phyloP scores from a whole-genome alignment of 53 echinoderm and acorn worm species.

The Holothuria leucospilota region DNA sequence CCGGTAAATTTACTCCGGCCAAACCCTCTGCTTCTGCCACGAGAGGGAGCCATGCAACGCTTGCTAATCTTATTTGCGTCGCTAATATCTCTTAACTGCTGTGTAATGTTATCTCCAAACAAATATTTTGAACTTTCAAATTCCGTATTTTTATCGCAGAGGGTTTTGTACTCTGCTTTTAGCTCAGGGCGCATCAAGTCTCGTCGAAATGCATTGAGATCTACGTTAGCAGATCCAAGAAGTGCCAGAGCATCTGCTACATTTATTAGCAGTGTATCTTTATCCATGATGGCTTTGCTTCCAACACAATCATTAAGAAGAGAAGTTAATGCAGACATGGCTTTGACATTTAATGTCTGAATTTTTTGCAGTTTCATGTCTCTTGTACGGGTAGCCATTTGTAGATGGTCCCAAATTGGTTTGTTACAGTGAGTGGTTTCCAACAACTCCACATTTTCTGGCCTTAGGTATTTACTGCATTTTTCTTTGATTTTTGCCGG shows the following conservation, averaged over 20 bases:
- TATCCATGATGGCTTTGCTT: neutral
- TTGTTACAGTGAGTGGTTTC: too few species aligned
- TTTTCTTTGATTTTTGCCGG: too few species aligned
- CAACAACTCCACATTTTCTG: too few species aligned
- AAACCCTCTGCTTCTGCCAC: too few species aligned
- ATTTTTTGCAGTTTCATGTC: neutral
- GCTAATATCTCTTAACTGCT: neutral
- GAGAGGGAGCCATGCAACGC: too few species aligned
- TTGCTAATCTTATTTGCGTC: constrained; percentile 20
- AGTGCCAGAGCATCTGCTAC: constrained; percentile 19
- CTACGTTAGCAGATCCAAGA: too few species aligned
- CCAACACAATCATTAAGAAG: constrained; percentile 1
- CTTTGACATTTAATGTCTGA: too few species aligned
- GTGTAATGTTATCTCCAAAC: neutral
- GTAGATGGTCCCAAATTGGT: too few species aligned
- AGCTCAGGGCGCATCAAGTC: neutral
- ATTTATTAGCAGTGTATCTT: neutral
- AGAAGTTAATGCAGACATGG: too few species aligned
- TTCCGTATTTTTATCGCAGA: neutral
- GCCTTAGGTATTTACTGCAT: too few species aligned
- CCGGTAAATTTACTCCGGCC: too few species aligned
- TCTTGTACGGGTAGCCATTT: neutral
- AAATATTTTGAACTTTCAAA: constrained; percentile 1
- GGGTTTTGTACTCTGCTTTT: neutral
- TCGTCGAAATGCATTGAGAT: neutral